Evolutionary conservation across 2,888 invertebrate genomes (phyloP).

Genomic region (Caenorhabditis sp.): DNA sequence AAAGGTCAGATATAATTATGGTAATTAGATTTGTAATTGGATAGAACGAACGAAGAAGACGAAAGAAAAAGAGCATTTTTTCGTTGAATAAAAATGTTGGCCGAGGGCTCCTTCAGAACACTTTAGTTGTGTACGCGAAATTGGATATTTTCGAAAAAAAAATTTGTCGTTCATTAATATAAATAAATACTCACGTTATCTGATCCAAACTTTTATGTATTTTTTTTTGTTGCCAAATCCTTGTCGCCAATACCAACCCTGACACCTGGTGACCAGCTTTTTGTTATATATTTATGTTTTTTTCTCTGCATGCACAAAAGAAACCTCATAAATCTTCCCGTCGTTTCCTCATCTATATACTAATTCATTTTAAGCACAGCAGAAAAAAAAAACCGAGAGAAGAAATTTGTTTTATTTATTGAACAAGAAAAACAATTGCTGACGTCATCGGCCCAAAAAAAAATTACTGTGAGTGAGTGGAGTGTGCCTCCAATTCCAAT

Average conservation of each 20-base stretch:
- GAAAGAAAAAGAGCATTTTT: not conserved
- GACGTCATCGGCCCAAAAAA: not conserved
- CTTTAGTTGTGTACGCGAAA: not conserved
- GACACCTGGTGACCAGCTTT: too few species aligned
- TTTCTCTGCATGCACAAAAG: too few species aligned
- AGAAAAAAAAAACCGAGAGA: too few species aligned
- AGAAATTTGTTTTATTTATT: conserved; percentile 1
- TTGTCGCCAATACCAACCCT: too few species aligned
- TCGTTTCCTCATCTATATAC: too few species aligned
- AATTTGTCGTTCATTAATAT: too few species aligned
- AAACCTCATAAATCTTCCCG: too few species aligned
- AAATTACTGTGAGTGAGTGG: too few species aligned
- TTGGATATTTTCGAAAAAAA: not conserved
- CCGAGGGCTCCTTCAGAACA: not conserved
- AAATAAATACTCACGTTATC: conserved; percentile 2
- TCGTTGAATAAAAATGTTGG: not conserved
- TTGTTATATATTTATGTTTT: too few species aligned
- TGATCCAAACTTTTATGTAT: conserved; percentile 2
- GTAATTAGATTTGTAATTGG: conserved; percentile 1
- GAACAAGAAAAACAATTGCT: not conserved
- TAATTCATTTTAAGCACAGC: too few species aligned
- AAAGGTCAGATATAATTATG: conserved; percentile 1
- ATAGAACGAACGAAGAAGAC: not conserved
- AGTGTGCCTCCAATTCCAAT: not conserved
- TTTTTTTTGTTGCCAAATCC: not conserved